Conservation (phyloP, 1,140 invertebrate species). For the Bombus pyrosoma region DNA sequence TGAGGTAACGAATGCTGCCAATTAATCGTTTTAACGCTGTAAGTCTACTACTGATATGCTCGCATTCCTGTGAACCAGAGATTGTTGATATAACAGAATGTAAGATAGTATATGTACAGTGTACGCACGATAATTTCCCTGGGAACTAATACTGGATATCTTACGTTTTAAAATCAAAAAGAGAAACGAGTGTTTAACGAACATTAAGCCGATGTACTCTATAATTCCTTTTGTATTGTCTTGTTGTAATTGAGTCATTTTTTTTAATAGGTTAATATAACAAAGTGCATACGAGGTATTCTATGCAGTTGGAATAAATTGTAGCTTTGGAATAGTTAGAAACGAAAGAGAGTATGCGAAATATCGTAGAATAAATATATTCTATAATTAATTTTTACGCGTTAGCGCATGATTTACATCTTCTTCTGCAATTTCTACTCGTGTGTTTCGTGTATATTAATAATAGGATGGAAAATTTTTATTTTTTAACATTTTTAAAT, state of each 20-base stretch:
- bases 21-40: constrained; percentile 23
- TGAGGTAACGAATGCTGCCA: constrained; percentile 10
- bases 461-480: too few relatives aligned
- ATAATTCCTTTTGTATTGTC: neutral
- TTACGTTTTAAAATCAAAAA: neutral
- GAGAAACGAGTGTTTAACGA: neutral
- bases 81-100: neutral
- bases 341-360: neutral
- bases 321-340: neutral
- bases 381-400: too few relatives aligned
- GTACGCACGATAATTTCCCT: neutral
- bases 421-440: too few relatives aligned
- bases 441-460: too few relatives aligned
- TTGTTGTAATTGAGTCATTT: neutral
- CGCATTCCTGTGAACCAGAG: neutral
- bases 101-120: too few relatives aligned
- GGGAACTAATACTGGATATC: neutral
- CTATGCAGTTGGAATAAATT: neutral
- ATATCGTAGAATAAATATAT: too few relatives aligned
- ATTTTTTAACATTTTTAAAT: too few relatives aligned
- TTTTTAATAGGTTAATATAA: neutral
- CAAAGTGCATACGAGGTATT: neutral
- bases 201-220: neutral
- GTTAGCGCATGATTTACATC: too few relatives aligned
- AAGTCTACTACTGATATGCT: neutral